Conservation (phyloP, 2,888 invertebrate genomes). For the Atherix ibis region DNA sequence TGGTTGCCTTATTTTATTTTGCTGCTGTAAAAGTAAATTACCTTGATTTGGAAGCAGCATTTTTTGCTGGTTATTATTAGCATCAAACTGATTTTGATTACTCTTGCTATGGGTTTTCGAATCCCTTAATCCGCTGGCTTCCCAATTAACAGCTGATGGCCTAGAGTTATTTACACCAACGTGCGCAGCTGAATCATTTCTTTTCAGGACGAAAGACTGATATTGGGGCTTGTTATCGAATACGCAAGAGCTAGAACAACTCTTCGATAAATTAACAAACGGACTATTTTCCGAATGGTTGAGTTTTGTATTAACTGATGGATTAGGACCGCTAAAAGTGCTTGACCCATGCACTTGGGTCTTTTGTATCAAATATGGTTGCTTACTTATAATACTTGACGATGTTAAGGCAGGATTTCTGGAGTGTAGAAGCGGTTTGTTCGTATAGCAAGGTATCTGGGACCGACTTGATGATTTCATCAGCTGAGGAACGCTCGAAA, state of each 20-base stretch:
- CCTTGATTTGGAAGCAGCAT: background rate
- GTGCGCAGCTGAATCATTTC: no score
- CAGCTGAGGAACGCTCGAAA: conserved; percentile 25
- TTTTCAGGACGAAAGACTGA: conserved; percentile 18
- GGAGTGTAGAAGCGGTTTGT: conserved; percentile 15
- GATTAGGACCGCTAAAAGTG: background rate
- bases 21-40: no score
- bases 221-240: conserved; percentile 15
- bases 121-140: no score
- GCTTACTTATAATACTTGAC: background rate
- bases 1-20: background rate
- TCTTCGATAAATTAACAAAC: conserved; percentile 16
- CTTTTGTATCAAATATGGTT: background rate
- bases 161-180: no score
- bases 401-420: no score
- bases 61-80: background rate
- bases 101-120: no score
- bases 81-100: no score
- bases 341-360: background rate
- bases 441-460: conserved; percentile 30
- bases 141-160: no score
- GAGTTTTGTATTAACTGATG: no score
- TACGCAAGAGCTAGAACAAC: conserved; percentile 31
- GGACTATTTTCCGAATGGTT: background rate
- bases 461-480: conserved; percentile 24